A percentile compares a stretch with the other conserved stretches of the same genome.
Conservation (phyloP, 2,113 vertebrate species). For the Malurus melanocephalus region DNA sequence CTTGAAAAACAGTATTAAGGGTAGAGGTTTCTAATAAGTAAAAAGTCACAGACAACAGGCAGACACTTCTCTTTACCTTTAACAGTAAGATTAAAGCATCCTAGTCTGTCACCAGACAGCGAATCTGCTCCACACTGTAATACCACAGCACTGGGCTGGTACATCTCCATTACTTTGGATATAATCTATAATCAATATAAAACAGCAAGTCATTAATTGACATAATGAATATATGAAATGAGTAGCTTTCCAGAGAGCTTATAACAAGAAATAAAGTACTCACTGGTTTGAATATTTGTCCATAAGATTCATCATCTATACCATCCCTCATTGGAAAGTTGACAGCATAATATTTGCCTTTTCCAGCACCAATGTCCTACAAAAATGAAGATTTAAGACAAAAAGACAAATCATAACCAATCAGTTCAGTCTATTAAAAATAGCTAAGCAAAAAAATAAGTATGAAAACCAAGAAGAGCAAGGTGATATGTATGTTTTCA, state of each 20-base stretch:
- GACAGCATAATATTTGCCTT: conserved; percentile 87
- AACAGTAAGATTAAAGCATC: conserved; percentile 83
- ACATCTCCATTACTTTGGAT: conserved; percentile 87
- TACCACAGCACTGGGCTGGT: conserved; percentile 83
- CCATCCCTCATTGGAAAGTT: conserved; percentile 86
- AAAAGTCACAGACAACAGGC: neutral
- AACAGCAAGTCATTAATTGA: neutral
- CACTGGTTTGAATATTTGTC: conserved; percentile 84
- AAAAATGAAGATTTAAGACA: neutral
- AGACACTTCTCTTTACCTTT: conserved; percentile 69
- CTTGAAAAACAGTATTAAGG: neutral
- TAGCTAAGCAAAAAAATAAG: neutral
- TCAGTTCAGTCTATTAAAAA: neutral
- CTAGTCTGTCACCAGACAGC: conserved; percentile 80
- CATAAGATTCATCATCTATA: conserved; percentile 84
- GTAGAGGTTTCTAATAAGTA: neutral
- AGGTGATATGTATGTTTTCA: neutral
- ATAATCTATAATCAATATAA: conserved; percentile 71
- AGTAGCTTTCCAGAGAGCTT: neutral
- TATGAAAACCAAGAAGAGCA: neutral
- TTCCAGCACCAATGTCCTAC: conserved; percentile 91
- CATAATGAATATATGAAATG: neutral
- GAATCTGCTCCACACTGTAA: conserved; percentile 84
- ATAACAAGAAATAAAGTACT: conserved; percentile 28
- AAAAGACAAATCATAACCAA: neutral